Evolutionary conservation across 2,113 vertebrate genomes (phyloP), one percentile per base, ranked within the genome.

Genomic region (Phalacrocorax carbo): DNA sequence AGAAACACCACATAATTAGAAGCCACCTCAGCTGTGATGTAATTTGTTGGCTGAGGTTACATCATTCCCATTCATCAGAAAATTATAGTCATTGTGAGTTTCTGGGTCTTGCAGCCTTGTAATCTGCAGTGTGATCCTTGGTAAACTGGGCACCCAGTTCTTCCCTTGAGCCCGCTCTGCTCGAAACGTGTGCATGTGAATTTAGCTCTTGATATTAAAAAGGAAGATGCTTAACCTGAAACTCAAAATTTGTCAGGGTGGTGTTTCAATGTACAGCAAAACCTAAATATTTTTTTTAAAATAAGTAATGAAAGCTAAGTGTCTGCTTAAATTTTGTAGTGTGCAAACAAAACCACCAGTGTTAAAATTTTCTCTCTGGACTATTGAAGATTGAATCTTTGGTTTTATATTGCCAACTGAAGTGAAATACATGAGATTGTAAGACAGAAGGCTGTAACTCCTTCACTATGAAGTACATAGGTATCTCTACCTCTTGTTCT

Each of bases 401-500:
- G 75, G n/a, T 54, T 95, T 95, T 82, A 15, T 73, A 15, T 81
- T 77, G 42, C 69, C 93, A 87, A 8, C 71, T 70, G 84, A 94
- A 96, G 79, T 75, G 79, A 90, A 95, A 81, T 73, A 62, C 15
- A 13, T 80, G 81, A 80, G 82, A 90, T 62, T 97, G 58, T 96
- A 90, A 80, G 52, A 77, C 46, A 51, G 94, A 88, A 95, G 93
- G 87, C 89, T 91, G 68, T 82, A 78, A 88, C 32, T 95, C 82
- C 93, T 96, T 95, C 84, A 83, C 91, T 91, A 80, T 93, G 94
- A 95, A 97, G 91, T 97, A 91, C 19, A 3, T 65, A 87, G 94
- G 95, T 91, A 49, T 91, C 70, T 96, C 96, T 96, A 97, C 95
- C 95, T 96, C 96, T 95, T 88, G 75, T 90, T 96, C 91, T 96